phyloP scores from a whole-genome alignment of 2,797 vertebrate genomes.

The Oreonectes daqikongensis region DNA sequence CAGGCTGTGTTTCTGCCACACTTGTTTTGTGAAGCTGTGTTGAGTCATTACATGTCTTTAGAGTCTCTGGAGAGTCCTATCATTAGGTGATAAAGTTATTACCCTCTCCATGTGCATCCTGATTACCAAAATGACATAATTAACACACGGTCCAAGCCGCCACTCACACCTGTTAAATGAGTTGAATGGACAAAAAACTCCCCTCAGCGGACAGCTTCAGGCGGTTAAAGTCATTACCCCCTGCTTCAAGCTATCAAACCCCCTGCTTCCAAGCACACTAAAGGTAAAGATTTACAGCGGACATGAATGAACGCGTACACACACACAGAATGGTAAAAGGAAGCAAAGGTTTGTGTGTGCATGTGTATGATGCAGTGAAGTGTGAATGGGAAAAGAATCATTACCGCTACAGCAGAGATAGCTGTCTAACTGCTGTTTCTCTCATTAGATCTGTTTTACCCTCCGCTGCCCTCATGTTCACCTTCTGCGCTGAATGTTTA shows the following conservation, averaged over 20 bases:
- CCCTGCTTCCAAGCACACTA: conserved; percentile 28
- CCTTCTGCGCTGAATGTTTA: conserved; percentile 23
- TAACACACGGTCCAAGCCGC: background rate
- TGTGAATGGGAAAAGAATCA: conserved; percentile 19
- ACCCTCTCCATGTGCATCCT: conserved; percentile 13
- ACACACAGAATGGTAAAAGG: conserved; percentile 1
- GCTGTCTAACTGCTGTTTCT: conserved; percentile 47
- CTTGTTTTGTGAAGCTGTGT: background rate
- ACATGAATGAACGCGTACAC: conserved; percentile 21
- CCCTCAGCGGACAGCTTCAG: conserved; percentile 1
- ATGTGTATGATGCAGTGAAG: conserved; percentile 6
- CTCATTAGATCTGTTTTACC: conserved; percentile 36
- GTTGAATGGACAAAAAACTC: conserved; percentile 11
- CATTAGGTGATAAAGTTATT: conserved; percentile 37
- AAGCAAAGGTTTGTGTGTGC: background rate
- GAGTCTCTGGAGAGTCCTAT: conserved; percentile 10
- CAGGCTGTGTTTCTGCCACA: background rate
- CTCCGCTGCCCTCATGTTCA: conserved; percentile 36
- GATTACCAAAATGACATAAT: conserved; percentile 37
- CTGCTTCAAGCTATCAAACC: conserved; percentile 27
- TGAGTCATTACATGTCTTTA: conserved; percentile 12
- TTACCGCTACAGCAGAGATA: conserved; percentile 18
- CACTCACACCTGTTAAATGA: conserved; percentile 30
- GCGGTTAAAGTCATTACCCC: conserved; percentile 26
- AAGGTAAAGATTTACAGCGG: conserved; percentile 25